These are phyloP conservation scores for Albula goreensis DNA, from an alignment of 2,113 vertebrate genomes.

Conservation along the genomic window DNA sequence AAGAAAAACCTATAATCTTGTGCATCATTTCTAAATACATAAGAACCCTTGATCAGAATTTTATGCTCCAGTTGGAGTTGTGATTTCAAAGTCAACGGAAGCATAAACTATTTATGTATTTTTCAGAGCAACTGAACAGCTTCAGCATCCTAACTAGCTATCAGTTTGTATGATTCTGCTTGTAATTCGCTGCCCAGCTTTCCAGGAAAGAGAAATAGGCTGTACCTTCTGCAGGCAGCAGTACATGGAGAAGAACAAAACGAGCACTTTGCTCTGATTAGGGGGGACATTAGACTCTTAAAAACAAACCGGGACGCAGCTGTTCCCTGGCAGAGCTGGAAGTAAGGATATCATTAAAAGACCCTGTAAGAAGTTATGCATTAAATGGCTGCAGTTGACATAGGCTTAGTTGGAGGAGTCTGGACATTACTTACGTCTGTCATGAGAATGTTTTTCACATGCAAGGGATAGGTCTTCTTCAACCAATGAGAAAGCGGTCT, in stretches of 20 bases:
- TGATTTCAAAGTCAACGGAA: neutral
- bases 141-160: neutral
- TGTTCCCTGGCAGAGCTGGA: slow-evolving; percentile 43
- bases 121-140: neutral
- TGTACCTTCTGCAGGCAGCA: neutral
- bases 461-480: neutral
- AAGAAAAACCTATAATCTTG: no score
- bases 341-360: neutral
- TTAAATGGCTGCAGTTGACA: neutral
- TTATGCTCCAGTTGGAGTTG: neutral
- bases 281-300: slow-evolving; percentile 5
- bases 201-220: neutral
- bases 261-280: slow-evolving; percentile 10
- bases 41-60: neutral
- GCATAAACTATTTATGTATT: neutral
- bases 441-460: neutral
- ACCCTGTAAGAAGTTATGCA: slow-evolving; percentile 18
- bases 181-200: neutral
- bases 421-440: neutral
- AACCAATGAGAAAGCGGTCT: neutral
- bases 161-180: neutral
- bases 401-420: neutral
- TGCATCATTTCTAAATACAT: neutral
- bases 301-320: slow-evolving; percentile 14
- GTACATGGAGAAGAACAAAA: neutral